A percentile compares a stretch with the other conserved stretches of the same genome.
These are phyloP conservation scores for Oplegnathus fasciatus DNA, from an alignment of 2,113 vertebrate species.

Conservation along the genomic window DNA sequence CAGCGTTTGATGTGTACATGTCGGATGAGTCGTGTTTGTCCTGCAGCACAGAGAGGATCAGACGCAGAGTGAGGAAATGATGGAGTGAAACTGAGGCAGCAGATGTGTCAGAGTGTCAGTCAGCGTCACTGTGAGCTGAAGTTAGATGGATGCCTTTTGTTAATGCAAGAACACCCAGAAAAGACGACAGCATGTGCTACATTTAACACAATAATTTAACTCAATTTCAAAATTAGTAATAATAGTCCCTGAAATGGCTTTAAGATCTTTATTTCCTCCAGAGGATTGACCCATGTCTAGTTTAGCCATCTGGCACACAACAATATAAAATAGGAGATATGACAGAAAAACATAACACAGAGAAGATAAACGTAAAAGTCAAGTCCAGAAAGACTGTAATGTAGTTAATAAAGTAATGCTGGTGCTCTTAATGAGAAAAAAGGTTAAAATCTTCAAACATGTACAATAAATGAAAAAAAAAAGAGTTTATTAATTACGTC, in stretches of 20 bases:
- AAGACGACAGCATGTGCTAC: background rate
- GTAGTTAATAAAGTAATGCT: background rate
- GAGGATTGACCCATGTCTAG: background rate
- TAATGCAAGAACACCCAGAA: background rate
- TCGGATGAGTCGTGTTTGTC: constrained; percentile 32
- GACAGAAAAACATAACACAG: too few species aligned
- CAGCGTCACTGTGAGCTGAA: constrained; percentile 4
- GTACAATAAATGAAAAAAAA: too few species aligned
- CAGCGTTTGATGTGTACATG: constrained; percentile 19
- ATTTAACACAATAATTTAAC: background rate
- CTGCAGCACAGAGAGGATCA: constrained; percentile 5
- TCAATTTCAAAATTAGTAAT: too few species aligned
- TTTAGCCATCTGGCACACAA: too few species aligned
- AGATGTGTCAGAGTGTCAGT: background rate
- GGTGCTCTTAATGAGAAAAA: too few species aligned
- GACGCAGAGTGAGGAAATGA: background rate
- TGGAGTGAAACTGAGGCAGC: constrained; percentile 8
- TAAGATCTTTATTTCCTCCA: background rate
- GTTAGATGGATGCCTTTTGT: background rate
- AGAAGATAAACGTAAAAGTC: too few species aligned
- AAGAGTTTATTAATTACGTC: too few species aligned
- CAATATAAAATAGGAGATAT: too few species aligned
- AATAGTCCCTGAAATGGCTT: too few species aligned
- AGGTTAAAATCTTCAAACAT: too few species aligned
- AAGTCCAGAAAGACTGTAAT: too few species aligned